Evolutionary conservation across 2,113 vertebrate species (phyloP).

Genomic region (Melanotaenia duboulayi): DNA sequence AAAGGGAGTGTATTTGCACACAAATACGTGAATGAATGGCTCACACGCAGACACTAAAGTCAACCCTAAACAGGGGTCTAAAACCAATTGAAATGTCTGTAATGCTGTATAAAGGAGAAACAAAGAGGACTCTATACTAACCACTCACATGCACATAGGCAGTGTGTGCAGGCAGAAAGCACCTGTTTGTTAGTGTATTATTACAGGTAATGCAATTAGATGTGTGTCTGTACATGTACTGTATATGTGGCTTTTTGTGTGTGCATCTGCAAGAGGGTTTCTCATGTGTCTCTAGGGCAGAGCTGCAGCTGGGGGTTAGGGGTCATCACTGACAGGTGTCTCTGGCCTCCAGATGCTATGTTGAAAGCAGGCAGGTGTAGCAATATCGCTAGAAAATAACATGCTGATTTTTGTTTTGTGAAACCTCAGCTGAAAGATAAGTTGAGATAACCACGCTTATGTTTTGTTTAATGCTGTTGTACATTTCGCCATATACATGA

Average conservation of each 20-base stretch:
- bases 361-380: constrained; percentile 58
- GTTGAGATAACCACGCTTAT: background rate
- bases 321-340: constrained; percentile 76
- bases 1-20: constrained; percentile 69
- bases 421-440: background rate
- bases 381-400: background rate
- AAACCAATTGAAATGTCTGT: constrained; percentile 42
- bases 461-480: background rate
- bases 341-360: constrained; percentile 48
- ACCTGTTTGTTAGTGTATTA: constrained; percentile 63
- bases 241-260: background rate
- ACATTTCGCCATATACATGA: background rate
- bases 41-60: constrained; percentile 24
- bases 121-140: constrained; percentile 36
- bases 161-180: constrained; percentile 28
- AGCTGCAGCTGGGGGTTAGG: constrained; percentile 70
- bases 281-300: constrained; percentile 53
- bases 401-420: background rate
- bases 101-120: constrained; percentile 52
- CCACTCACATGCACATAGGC: background rate
- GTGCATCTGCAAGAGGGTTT: constrained; percentile 30
- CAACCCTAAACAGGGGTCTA: constrained; percentile 29
- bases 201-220: constrained; percentile 69
- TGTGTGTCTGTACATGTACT: background rate
- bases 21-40: constrained; percentile 53